Base-by-base conservation (phyloP, 2,888 invertebrate species). In the Polydrusus tereticollis region DNA sequence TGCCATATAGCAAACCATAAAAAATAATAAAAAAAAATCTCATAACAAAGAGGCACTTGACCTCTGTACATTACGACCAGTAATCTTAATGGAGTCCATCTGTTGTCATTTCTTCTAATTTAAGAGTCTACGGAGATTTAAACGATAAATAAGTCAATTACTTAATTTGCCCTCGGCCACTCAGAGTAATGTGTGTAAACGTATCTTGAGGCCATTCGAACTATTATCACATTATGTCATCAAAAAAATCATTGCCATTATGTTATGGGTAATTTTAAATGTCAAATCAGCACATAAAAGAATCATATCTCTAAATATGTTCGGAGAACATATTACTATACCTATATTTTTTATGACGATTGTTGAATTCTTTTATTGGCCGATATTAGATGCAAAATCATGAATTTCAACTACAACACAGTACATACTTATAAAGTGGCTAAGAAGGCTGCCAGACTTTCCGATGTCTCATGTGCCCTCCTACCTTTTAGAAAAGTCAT, bases 91-190 rank as follows among this genome's bases (percentile, higher is more conserved):
- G 63, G 72, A 50, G 63, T 23, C 68, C 72, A 72, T 72, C 72
- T 72, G 72, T 63, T 64, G 63, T 72, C 68, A 59, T 73, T 69
- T 69, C 73, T 73, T 73, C 60, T 65, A 73, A 69, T 73, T 73
- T 69, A 73, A 73, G 65, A 73, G 64, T 73, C 69, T 73, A 60
- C 62, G 47, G 70, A 80, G 80, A 81, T 82, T 82, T 80, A 81
- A 81, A 78, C 76, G 77, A 77, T 76, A 80, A 80, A 80, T 76
- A 78, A 78, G 78, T 73, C 77, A 76, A 81, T 81, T 82, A 80
- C 80, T 77, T 80, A 80, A 81, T 82, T 81, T 77, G 68, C 55
- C n/a, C n/a, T 36, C 45, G 63, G 20, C 63, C 41, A 43, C 50
- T 52, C 50, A 16, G 16, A 38, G 63, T 18, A 47, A 62, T 45